Evolutionary conservation across 2,797 vertebrate genomes (phyloP), one percentile per base, ranked within the genome.

Genomic region (Paguma larvata): DNA sequence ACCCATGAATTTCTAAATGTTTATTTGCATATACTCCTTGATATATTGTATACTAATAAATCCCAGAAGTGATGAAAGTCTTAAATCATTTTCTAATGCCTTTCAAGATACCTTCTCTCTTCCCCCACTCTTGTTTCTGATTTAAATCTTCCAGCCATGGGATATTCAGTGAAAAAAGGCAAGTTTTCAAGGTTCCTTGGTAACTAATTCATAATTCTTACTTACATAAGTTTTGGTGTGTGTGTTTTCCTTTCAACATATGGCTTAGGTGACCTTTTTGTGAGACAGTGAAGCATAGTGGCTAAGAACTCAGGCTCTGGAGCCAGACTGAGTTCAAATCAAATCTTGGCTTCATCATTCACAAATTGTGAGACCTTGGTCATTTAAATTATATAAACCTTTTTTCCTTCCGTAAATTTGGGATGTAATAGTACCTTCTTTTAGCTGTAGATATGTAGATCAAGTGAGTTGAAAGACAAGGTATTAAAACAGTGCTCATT

Each of bases 1-100:
- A 70, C 2, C 30, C 46, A 98, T 98, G 98, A 98, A 97, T 68
- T 68, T 94, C 94, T 97, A 77, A 93, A 91, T 72, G 93, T 83
- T 95, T 92, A 93, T 92, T 97, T 93, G 89, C 72, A 78, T 51
- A 94, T 34, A 94, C 63, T 67, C 25, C 2, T 3, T 82, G 68
- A 93, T 90, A 95, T 97, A 48, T 96, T 96, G 25, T 59, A 68
- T 97, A 92, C 94, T 85, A 97, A 75, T 86, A 97, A 97, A 89
- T 85, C 70, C 86, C 97, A 97, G 62, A 98, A 97, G 18, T 95
- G 85, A n/a, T 94, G 83, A 92, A 70, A 97, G 91, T 82, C 21
- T 83, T 95, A 59, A 83, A 27, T 90, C 56, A 94, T 87, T 89
- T 94, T 75, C 65, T 91, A 51, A 73, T 68, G 46, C 5, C 32